Evolutionary conservation across 2,113 vertebrate species (phyloP).

Genomic region (Ageneiosus marmoratus): DNA sequence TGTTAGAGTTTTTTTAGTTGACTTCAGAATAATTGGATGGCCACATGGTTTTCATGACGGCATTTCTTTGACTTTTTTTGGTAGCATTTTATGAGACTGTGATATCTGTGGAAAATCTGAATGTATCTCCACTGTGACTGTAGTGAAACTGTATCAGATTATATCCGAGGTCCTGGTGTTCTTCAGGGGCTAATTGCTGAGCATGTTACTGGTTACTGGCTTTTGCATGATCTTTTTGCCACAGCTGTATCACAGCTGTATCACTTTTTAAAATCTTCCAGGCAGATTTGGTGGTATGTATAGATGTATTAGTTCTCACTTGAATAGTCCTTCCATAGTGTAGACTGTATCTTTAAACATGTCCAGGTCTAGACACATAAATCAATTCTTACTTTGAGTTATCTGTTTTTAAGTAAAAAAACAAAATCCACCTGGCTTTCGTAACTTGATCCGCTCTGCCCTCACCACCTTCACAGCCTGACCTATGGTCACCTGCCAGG

Average conservation of each 20-base stretch:
- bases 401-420: too few relatives aligned
- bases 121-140: slow-evolving; percentile 6
- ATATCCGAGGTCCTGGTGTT: neutral
- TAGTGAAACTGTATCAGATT: neutral
- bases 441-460: neutral
- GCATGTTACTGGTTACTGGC: neutral
- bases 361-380: neutral
- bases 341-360: neutral
- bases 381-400: too few relatives aligned
- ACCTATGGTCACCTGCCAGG: slow-evolving; percentile 25
- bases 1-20: neutral
- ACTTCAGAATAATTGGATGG: slow-evolving; percentile 5
- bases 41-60: slow-evolving; percentile 24
- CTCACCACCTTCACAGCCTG: slow-evolving; percentile 19
- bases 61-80: slow-evolving; percentile 18
- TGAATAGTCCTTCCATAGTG: neutral
- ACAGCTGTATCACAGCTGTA: neutral
- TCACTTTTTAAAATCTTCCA: neutral
- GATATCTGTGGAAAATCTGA: slow-evolving; percentile 42
- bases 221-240: neutral
- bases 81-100: slow-evolving; percentile 9
- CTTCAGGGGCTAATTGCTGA: neutral
- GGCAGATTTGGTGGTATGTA: neutral
- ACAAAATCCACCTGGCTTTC: neutral
- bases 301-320: neutral